These are phyloP conservation scores for Musca vetustissima DNA, from an alignment of 1,140 invertebrate species.

Conservation along the genomic window DNA sequence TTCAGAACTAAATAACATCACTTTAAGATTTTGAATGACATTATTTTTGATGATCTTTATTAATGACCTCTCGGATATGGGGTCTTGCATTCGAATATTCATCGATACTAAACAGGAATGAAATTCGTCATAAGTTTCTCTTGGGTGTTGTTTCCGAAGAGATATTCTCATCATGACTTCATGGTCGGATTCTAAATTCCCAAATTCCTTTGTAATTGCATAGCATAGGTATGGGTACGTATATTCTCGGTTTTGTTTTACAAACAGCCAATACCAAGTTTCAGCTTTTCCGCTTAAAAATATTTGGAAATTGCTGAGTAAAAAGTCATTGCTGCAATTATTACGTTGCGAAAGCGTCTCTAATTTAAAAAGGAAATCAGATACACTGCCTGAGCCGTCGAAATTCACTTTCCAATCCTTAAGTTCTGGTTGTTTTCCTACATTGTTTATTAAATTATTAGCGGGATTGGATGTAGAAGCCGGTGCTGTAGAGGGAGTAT, in stretches of 20 bases:
- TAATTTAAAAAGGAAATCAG: constrained; percentile 10
- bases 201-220: constrained; percentile 1
- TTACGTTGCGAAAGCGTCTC: neutral
- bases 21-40: neutral
- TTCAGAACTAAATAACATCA: neutral
- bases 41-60: neutral
- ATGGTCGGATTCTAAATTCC: neutral
- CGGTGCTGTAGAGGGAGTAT: too few species aligned
- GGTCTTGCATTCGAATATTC: neutral
- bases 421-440: too few species aligned
- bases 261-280: neutral
- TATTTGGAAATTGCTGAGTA: constrained; percentile 2
- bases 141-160: neutral
- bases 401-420: constrained; percentile 1
- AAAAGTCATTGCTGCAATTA: neutral
- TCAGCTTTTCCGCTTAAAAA: constrained; percentile 1
- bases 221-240: neutral
- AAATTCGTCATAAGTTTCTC: neutral
- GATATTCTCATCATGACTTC: neutral
- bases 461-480: too few species aligned
- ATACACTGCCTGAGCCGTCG: constrained; percentile 1
- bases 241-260: neutral
- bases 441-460: too few species aligned
- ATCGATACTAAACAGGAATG: neutral
- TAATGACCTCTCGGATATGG: neutral